Percentiles rank a stretch among this genome's conserved stretches.
These are phyloP conservation scores for Drosophila nannoptera DNA, from an alignment of 1,140 invertebrate genomes.

Conservation along the genomic window DNA sequence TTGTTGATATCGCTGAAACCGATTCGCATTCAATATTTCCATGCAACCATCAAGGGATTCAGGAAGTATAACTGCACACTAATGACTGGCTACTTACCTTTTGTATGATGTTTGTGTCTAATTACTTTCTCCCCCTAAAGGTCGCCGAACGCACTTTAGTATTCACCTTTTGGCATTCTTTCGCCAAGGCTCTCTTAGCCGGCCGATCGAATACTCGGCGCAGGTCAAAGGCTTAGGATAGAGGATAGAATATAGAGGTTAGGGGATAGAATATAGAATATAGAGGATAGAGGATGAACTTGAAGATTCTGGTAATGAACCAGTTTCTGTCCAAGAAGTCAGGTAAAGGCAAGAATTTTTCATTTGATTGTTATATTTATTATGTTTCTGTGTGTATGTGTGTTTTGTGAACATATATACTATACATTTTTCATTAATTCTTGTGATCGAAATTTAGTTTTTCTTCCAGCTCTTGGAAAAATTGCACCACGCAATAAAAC, in stretches of 20 bases:
- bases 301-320: too few relatives aligned
- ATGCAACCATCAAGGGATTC: not conserved
- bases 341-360: not conserved
- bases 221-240: not conserved
- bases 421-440: not conserved
- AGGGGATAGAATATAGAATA: too few relatives aligned
- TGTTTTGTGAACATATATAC: not conserved
- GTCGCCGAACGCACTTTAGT: not conserved
- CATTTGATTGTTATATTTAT: conserved; percentile 10
- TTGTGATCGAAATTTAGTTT: not conserved
- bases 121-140: not conserved
- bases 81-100: conserved; percentile 5
- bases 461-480: not conserved
- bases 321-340: not conserved
- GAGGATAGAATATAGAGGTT: too few relatives aligned
- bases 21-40: not conserved
- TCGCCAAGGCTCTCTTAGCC: not conserved
- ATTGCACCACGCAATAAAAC: not conserved
- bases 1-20: too few relatives aligned
- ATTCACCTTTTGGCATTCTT: not conserved
- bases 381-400: not conserved
- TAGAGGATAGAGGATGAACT: too few relatives aligned
- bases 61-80: too few relatives aligned
- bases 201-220: not conserved
- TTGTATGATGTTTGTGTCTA: conserved; percentile 1